A percentile compares a stretch with the other conserved stretches of the same genome.
These are phyloP conservation scores for Parascotia fuliginaria DNA, from an alignment of 2,888 invertebrate species.

Conservation along the genomic window DNA sequence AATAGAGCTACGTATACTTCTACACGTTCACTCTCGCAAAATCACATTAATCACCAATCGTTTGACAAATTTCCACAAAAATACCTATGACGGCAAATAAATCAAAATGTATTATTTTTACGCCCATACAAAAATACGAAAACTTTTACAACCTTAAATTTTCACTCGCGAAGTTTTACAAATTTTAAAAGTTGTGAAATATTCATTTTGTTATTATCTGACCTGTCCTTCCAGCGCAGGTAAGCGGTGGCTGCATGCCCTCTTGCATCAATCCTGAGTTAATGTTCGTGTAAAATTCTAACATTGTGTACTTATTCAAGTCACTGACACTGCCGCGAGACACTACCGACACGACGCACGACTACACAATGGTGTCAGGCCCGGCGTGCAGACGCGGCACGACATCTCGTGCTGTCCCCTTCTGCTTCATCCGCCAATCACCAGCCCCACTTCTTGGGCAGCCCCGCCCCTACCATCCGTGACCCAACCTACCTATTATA, in stretches of 20 bases:
- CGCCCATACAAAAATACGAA: too few relatives aligned
- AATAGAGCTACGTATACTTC: too few relatives aligned
- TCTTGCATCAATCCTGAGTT: slow-evolving; percentile 87
- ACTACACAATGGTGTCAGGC: slow-evolving; percentile 59
- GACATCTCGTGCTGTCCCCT: slow-evolving; percentile 49
- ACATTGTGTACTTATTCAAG: slow-evolving; percentile 81
- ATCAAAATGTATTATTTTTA: too few relatives aligned
- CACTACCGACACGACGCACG: slow-evolving; percentile 53
- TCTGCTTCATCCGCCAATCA: slow-evolving; percentile 60
- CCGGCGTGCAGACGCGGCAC: slow-evolving; percentile 40
- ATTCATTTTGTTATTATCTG: slow-evolving; percentile 49
- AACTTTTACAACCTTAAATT: not conserved
- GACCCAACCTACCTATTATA: slow-evolving; percentile 77
- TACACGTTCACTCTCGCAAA: too few relatives aligned
- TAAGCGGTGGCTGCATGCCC: slow-evolving; percentile 83
- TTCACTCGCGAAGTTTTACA: not conserved
- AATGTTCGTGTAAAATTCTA: slow-evolving; percentile 89
- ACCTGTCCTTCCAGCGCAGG: slow-evolving; percentile 89
- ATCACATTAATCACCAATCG: too few relatives aligned
- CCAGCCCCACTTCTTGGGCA: slow-evolving; percentile 28
- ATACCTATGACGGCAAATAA: too few relatives aligned
- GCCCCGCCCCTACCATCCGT: slow-evolving; percentile 65
- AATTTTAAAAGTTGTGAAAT: not conserved
- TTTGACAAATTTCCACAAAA: too few relatives aligned
- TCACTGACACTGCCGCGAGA: slow-evolving; percentile 51